phyloP scores from a whole-genome alignment of 2,113 vertebrate genomes.

The Chaetops frenatus region DNA sequence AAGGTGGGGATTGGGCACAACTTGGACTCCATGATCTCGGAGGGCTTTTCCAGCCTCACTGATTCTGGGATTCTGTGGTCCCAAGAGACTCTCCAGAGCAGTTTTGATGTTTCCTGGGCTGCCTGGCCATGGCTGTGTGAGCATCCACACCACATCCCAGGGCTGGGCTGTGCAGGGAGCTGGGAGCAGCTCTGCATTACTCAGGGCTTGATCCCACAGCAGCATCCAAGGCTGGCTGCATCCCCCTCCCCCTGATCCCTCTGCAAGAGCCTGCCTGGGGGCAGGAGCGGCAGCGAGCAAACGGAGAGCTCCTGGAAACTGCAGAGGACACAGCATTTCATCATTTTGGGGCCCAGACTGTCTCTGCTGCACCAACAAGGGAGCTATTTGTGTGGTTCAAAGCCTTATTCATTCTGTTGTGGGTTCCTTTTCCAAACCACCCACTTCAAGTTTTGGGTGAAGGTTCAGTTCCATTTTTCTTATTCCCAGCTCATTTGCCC shows the following conservation, averaged over 20 bases:
- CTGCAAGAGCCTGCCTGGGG: background rate
- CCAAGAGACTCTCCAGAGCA: background rate
- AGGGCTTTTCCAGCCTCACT: background rate
- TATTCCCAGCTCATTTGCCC: slow-evolving; percentile 48
- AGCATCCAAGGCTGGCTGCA: background rate
- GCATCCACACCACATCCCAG: fast-evolving
- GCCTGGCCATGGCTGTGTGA: fast-evolving
- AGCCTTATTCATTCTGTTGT: slow-evolving; percentile 49
- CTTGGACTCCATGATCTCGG: fast-evolving
- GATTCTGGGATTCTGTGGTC: too few relatives aligned
- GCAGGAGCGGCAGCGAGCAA: background rate
- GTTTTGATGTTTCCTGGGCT: background rate
- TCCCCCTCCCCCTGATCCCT: background rate
- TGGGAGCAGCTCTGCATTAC: fast-evolving
- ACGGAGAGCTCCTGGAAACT: background rate
- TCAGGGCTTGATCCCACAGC: fast-evolving
- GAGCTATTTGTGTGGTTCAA: slow-evolving; percentile 27
- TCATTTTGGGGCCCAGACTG: slow-evolving; percentile 18
- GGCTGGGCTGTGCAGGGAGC: fast-evolving
- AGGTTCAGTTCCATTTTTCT: slow-evolving; percentile 59
- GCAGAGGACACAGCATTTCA: background rate
- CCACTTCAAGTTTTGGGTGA: slow-evolving; percentile 48
- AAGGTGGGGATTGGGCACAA: too few relatives aligned
- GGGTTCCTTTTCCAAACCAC: slow-evolving; percentile 13
- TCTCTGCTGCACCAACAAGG: slow-evolving; percentile 28